Evolutionary conservation across 1,140 invertebrate species (phyloP).

Genomic region (Brachystomella parvula): DNA sequence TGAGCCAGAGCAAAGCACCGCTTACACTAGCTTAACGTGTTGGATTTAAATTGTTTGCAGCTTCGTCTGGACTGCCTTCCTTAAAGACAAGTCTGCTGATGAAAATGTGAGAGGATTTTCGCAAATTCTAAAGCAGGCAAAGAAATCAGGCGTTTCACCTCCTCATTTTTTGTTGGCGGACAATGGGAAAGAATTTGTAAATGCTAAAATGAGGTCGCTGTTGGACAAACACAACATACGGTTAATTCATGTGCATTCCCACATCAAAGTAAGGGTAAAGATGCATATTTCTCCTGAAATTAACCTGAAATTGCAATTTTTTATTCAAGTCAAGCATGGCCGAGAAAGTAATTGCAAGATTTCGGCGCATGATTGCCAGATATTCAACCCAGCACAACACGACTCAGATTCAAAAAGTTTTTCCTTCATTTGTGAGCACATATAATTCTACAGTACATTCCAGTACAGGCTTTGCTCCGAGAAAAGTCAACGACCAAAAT

Average conservation of each 20-base stretch:
- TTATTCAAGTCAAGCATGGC: neutral
- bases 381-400: neutral
- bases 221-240: neutral
- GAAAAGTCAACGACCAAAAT: neutral
- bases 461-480: neutral
- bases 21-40: no score
- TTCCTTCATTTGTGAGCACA: neutral
- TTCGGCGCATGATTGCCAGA: neutral
- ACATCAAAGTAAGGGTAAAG: no score
- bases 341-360: neutral
- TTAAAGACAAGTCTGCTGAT: neutral
- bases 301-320: neutral
- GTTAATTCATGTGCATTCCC: neutral
- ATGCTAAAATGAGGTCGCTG: neutral
- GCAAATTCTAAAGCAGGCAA: neutral
- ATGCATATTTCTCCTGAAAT: neutral
- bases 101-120: neutral
- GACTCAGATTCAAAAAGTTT: neutral
- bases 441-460: neutral
- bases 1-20: no score
- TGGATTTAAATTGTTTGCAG: no score
- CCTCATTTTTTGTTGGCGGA: neutral
- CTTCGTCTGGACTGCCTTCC: neutral
- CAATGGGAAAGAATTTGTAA: neutral
- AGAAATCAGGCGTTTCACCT: no score